phyloP scores from a whole-genome alignment of 2,797 vertebrate species.

The Hoplostethus mediterraneus region DNA sequence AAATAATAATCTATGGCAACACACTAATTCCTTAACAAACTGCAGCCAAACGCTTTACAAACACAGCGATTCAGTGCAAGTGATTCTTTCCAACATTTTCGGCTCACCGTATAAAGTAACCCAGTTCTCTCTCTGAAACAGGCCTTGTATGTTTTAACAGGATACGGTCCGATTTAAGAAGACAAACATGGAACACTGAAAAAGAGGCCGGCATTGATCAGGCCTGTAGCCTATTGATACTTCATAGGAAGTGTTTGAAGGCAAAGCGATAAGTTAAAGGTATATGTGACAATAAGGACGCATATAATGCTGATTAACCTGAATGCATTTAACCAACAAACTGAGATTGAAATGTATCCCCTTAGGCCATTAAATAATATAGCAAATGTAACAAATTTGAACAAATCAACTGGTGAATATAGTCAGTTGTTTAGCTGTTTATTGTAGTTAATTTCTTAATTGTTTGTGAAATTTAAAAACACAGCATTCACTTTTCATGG shows the following conservation, averaged over 20 bases:
- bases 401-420: too few relatives aligned
- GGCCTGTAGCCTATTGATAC: constrained; percentile 53
- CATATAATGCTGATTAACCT: background rate
- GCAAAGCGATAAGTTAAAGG: constrained; percentile 40
- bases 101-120: constrained; percentile 16
- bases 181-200: constrained; percentile 60
- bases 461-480: too few relatives aligned
- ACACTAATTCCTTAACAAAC: constrained; percentile 84
- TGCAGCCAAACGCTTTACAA: constrained; percentile 77
- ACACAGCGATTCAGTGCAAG: constrained; percentile 64
- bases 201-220: constrained; percentile 65
- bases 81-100: constrained; percentile 31
- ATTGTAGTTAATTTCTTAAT: too few relatives aligned
- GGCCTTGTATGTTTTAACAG: constrained; percentile 35
- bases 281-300: constrained; percentile 6
- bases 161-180: constrained; percentile 60
- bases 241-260: constrained; percentile 48
- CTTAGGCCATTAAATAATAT: background rate
- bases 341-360: background rate
- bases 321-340: background rate
- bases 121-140: constrained; percentile 34
- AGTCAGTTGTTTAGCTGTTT: too few relatives aligned
- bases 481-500: too few relatives aligned
- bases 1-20: constrained; percentile 83
- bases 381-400: too few relatives aligned